Conservation (phyloP, 2,888 invertebrate genomes). For the Diarsia brunnea region DNA sequence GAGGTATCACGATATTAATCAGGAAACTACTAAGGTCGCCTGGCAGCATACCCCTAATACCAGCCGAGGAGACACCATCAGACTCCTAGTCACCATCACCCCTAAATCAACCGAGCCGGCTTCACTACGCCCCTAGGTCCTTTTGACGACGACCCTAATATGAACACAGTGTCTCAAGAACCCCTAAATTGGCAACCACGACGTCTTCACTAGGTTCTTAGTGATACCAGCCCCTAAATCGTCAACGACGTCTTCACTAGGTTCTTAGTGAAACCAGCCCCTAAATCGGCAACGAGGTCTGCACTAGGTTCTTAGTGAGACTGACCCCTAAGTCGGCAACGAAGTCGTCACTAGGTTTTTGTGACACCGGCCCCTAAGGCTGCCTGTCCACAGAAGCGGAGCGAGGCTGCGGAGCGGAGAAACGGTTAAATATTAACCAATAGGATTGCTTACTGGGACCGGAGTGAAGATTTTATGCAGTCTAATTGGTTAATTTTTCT, state of each 20-base stretch:
- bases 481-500: no score
- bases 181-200: neutral
- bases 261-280: neutral
- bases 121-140: neutral
- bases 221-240: neutral
- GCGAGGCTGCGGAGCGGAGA: no score
- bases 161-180: neutral
- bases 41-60: conserved; percentile 77
- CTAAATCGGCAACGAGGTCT: conserved; percentile 16
- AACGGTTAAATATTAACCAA: no score
- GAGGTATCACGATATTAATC: conserved; percentile 79
- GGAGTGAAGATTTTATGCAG: no score
- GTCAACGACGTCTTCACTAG: no score
- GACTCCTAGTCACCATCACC: conserved; percentile 9
- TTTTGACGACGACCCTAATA: neutral
- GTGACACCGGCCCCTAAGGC: no score
- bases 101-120: conserved; percentile 15
- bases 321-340: no score
- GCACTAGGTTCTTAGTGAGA: neutral
- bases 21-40: conserved; percentile 76
- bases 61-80: conserved; percentile 35
- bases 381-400: no score
- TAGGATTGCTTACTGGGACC: no score
- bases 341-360: no score
- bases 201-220: neutral